Conservation (phyloP, 1,140 invertebrate species). For the Chironomus tepperi region DNA sequence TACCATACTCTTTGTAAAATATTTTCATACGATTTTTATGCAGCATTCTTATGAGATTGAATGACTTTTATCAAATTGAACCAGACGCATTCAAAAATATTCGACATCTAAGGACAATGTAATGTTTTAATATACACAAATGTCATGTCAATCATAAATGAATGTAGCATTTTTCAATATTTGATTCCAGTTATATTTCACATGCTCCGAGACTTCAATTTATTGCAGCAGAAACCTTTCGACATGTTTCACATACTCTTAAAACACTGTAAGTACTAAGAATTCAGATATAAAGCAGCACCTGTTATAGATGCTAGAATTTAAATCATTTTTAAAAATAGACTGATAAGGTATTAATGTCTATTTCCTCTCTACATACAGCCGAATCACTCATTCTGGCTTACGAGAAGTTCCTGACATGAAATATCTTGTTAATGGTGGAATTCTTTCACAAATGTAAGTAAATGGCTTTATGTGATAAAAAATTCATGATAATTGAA, state of each 20-base stretch:
- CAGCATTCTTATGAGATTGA: slow-evolving; percentile 41
- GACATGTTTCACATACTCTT: slow-evolving; percentile 42
- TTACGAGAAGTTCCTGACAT: slow-evolving; percentile 44
- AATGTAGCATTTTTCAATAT: slow-evolving; percentile 26
- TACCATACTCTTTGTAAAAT: slow-evolving; percentile 8
- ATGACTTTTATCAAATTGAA: slow-evolving; percentile 41
- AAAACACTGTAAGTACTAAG: slow-evolving; percentile 41
- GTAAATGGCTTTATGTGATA: slow-evolving; percentile 31
- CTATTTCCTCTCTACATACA: slow-evolving; percentile 35
- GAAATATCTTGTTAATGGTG: slow-evolving; percentile 38
- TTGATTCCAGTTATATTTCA: slow-evolving; percentile 43
- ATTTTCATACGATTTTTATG: slow-evolving; percentile 26
- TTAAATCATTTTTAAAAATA: too few species aligned
- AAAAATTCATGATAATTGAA: slow-evolving; percentile 25
- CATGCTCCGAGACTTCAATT: slow-evolving; percentile 42
- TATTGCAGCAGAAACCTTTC: slow-evolving; percentile 41
- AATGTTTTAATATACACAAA: slow-evolving; percentile 28
- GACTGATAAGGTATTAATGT: too few species aligned
- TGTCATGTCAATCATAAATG: slow-evolving; percentile 18
- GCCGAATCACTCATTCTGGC: slow-evolving; percentile 47
- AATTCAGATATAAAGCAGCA: too few species aligned
- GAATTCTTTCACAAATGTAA: slow-evolving; percentile 51
- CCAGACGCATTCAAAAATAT: slow-evolving; percentile 42
- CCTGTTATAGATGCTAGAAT: too few species aligned
- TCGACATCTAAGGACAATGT: slow-evolving; percentile 42